Base-by-base conservation (phyloP, 1,140 invertebrate genomes). In the Ladona fulva region DNA sequence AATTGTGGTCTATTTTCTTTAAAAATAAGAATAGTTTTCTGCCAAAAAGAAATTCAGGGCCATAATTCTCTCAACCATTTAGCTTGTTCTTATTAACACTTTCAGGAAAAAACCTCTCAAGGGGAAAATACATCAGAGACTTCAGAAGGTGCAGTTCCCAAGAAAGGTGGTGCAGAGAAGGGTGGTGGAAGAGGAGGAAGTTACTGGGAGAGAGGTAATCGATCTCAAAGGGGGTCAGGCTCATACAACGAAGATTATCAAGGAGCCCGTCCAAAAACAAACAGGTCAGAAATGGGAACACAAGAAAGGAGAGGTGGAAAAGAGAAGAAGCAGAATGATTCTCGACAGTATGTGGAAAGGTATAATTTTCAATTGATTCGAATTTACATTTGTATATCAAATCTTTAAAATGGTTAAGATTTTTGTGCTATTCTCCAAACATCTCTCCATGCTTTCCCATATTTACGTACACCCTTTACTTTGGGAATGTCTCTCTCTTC, bases 231-330 rank as follows among this genome's bases (percentile, higher is more conserved):
- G 14, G 14, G 14, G 3, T 66, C 52, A 19, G 52, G 52, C 5
- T 66, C 52, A 6, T 66, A 66, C n/a, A 66, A 3, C 14, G 52
- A 66, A 66, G 52, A 66, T 5, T 66, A 66, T 22, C 52, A 66
- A 19, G 52, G 52, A 19, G 52, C n/a, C 3, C 14, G 52, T 1
- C 52, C 52, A 66, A 66, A 66, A 22, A 3, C 25, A 42, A 19
- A 29, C 22, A 1, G 24, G 37, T 74, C 42, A 25, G 24, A 52
- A 75, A 42, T 75, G 29, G 77, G 78, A 29, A 14, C 76, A 24
- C 24, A 44, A 78, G 25, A 29, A 76, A 42, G 74, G 76, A 42
- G 77, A 81, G 16, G 79, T 79, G 25, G 76, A 79, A 25, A 79
- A 77, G 59, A 42, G 29, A 73, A 78, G 77, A 74, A 44, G 8